Conservation (phyloP, 2,113 vertebrate genomes). For the Sterrhoptilus dennistouni region DNA sequence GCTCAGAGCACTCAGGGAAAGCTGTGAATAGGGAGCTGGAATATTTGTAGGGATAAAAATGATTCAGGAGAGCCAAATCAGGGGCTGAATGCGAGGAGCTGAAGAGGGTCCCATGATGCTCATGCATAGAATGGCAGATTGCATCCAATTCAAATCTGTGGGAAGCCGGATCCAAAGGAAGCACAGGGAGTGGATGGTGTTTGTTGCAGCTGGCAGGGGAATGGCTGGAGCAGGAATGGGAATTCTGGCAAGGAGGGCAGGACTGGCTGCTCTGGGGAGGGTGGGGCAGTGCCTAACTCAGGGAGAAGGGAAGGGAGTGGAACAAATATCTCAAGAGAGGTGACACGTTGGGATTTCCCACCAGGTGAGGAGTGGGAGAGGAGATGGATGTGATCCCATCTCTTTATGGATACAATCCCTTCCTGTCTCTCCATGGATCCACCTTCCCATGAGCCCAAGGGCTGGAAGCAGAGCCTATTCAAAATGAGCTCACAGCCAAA, state of each 20-base stretch:
- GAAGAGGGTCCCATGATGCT: slow-evolving; percentile 24
- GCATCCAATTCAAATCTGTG: not conserved
- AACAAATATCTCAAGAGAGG: not conserved
- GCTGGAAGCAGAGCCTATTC: not conserved
- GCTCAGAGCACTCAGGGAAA: not conserved
- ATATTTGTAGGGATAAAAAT: not conserved
- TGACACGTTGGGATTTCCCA: not conserved
- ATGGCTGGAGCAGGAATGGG: not conserved
- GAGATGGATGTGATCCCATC: not conserved
- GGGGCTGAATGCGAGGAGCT: not conserved
- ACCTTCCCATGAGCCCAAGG: not conserved
- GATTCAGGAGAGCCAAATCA: slow-evolving; percentile 4
- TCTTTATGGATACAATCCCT: not conserved
- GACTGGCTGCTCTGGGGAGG: not conserved
- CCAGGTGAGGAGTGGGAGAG: not conserved
- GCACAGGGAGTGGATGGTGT: not conserved
- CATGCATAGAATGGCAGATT: not conserved
- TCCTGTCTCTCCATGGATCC: not conserved
- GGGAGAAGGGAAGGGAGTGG: not conserved
- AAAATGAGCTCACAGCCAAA: not conserved
- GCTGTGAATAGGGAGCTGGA: not conserved
- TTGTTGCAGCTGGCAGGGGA: not conserved
- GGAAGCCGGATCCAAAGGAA: not conserved
- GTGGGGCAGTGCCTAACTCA: not conserved
- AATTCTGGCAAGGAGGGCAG: not conserved